Evolutionary conservation across 2,888 invertebrate genomes (phyloP).

Genomic region (Drosophila stalkeri): DNA sequence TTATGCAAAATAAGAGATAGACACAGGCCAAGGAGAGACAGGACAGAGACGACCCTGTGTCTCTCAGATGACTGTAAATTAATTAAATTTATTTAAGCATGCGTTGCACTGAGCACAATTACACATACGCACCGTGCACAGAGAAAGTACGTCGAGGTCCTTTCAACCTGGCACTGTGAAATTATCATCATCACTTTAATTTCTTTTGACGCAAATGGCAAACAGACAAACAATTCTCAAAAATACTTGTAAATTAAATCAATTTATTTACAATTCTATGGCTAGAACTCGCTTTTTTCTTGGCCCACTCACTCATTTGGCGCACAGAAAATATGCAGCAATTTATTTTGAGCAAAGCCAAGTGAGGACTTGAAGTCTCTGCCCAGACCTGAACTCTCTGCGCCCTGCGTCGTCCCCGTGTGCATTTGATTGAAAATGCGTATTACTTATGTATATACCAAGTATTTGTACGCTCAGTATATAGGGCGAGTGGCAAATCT

Average conservation of each 20-base stretch:
- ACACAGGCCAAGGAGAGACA: not conserved
- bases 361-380: conserved; percentile 45
- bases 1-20: conserved; percentile 40
- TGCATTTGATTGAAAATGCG: conserved; percentile 73
- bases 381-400: conserved; percentile 2
- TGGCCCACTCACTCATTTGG: conserved; percentile 54
- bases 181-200: conserved; percentile 72
- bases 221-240: conserved; percentile 46
- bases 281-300: conserved; percentile 16
- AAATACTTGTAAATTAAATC: conserved; percentile 74
- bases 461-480: conserved; percentile 46
- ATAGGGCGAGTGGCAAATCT: conserved; percentile 74
- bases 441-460: conserved; percentile 68
- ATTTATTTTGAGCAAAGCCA: conserved; percentile 68
- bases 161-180: conserved; percentile 24
- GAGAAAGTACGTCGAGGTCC: conserved; percentile 46
- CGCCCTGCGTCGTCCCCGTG: conserved; percentile 8
- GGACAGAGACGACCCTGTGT: too few relatives aligned
- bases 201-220: conserved; percentile 63
- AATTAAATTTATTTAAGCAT: conserved; percentile 67
- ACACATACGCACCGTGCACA: conserved; percentile 44
- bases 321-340: conserved; percentile 75
- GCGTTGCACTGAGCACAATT: conserved; percentile 23
- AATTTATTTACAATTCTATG: conserved; percentile 74
- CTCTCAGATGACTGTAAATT: conserved; percentile 50